Percentiles rank a stretch among this genome's conserved stretches.
These are phyloP conservation scores for Episyrphus balteatus DNA, from an alignment of 1,140 invertebrate species.

Conservation along the genomic window DNA sequence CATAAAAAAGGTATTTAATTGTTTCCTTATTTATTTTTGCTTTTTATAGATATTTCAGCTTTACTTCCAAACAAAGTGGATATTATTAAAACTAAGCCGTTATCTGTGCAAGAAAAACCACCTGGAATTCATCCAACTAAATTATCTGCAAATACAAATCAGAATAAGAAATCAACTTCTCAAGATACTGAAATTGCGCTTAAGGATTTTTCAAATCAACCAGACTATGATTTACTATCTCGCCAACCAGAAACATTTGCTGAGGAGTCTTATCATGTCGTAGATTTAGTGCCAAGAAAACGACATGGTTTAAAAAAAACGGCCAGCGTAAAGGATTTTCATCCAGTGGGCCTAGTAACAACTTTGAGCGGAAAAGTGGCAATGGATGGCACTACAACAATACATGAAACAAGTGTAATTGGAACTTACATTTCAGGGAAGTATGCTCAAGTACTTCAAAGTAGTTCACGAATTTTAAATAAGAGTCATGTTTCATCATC, in stretches of 20 bases:
- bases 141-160: slow-evolving; percentile 9
- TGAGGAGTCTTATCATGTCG: slow-evolving; percentile 60
- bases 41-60: no score
- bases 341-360: slow-evolving; percentile 67
- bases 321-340: slow-evolving; percentile 42
- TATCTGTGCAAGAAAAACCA: no score
- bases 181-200: not conserved
- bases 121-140: slow-evolving; percentile 16
- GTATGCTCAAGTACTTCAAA: slow-evolving; percentile 71
- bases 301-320: slow-evolving; percentile 17
- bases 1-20: no score
- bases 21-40: no score
- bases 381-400: slow-evolving; percentile 69
- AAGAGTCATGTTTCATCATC: not conserved
- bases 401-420: slow-evolving; percentile 78
- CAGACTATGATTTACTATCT: slow-evolving; percentile 73
- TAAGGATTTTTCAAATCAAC: slow-evolving; percentile 36
- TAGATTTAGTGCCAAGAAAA: slow-evolving; percentile 37
- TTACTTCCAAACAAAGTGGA: no score
- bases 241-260: slow-evolving; percentile 68
- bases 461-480: slow-evolving; percentile 51
- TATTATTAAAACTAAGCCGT: slow-evolving; percentile 20
- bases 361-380: slow-evolving; percentile 71
- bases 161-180: slow-evolving; percentile 3
- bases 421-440: slow-evolving; percentile 79